Percentiles rank a stretch among this genome's conserved stretches.
Evolutionary conservation across 2,113 vertebrate genomes (phyloP).

Genomic region (Festucalex cinctus): DNA sequence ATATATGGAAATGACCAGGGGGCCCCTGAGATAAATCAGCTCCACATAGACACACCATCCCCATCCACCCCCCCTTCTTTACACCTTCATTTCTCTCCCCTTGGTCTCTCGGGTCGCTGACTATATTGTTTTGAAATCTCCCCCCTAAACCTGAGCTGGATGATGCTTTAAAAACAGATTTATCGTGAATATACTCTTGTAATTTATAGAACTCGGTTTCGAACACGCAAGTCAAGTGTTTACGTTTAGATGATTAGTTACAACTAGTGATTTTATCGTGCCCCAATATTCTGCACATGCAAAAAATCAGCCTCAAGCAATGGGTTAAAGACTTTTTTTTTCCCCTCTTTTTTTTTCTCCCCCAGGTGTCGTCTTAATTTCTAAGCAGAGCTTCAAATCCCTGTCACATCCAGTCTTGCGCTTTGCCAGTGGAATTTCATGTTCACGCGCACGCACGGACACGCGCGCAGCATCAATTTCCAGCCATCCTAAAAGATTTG

Average conservation of each 20-base stretch:
- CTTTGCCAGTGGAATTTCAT: slow-evolving; percentile 82
- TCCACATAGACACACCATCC: slow-evolving; percentile 55
- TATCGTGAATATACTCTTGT: background rate
- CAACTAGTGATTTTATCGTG: background rate
- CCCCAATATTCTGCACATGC: background rate
- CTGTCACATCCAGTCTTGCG: slow-evolving; percentile 81
- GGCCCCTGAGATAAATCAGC: slow-evolving; percentile 80
- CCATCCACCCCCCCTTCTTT: slow-evolving; percentile 22
- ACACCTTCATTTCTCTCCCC: slow-evolving; percentile 42
- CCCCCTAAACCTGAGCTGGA: slow-evolving; percentile 25
- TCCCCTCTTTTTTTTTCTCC: background rate
- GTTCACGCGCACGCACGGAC: slow-evolving; percentile 47
- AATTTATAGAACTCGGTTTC: background rate
- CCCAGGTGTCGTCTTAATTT: slow-evolving; percentile 22
- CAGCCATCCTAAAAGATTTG: slow-evolving; percentile 79
- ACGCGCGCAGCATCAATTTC: slow-evolving; percentile 75
- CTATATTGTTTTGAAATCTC: slow-evolving; percentile 24
- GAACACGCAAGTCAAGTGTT: background rate
- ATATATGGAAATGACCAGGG: slow-evolving; percentile 84
- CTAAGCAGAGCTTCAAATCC: slow-evolving; percentile 81
- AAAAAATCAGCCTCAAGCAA: slow-evolving; percentile 1
- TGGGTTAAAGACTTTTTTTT: background rate
- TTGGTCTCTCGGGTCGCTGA: background rate
- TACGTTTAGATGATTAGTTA: background rate
- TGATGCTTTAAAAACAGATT: background rate